phyloP scores from a whole-genome alignment of 92 coral and sea anemone genomes.

The Zoanthus solanderi region DNA sequence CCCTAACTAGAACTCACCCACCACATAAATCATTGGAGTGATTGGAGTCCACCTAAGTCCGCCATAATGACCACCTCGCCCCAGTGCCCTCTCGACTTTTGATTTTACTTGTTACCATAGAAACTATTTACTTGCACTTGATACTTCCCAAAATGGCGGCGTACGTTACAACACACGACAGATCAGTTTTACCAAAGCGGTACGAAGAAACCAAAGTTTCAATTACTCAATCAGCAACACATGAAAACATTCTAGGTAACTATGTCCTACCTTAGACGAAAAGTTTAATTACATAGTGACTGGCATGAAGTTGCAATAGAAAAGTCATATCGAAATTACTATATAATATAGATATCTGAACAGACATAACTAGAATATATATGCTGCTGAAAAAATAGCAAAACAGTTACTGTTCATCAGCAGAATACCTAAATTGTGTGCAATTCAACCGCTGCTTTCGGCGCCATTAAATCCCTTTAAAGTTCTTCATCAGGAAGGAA shows the following conservation, averaged over 20 bases:
- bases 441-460: too few relatives aligned
- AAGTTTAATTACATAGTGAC: background rate
- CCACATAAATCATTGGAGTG: too few relatives aligned
- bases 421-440: too few relatives aligned
- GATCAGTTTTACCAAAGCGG: slow-evolving; percentile 80
- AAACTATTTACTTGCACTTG: background rate
- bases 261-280: background rate
- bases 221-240: slow-evolving; percentile 84
- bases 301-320: background rate
- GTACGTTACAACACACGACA: slow-evolving; percentile 86
- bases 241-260: slow-evolving; percentile 90
- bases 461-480: too few relatives aligned
- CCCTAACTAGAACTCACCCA: background rate
- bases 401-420: too few relatives aligned
- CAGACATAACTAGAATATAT: too few relatives aligned
- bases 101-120: slow-evolving; percentile 51
- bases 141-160: slow-evolving; percentile 85
- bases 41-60: too few relatives aligned
- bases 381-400: too few relatives aligned
- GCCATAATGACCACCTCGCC: slow-evolving; percentile 63
- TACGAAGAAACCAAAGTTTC: slow-evolving; percentile 79
- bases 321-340: too few relatives aligned
- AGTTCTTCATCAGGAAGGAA: too few relatives aligned
- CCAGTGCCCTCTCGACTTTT: background rate
- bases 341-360: too few relatives aligned